phyloP scores from a whole-genome alignment of 2,113 vertebrate genomes.

The Carassius auratus region DNA sequence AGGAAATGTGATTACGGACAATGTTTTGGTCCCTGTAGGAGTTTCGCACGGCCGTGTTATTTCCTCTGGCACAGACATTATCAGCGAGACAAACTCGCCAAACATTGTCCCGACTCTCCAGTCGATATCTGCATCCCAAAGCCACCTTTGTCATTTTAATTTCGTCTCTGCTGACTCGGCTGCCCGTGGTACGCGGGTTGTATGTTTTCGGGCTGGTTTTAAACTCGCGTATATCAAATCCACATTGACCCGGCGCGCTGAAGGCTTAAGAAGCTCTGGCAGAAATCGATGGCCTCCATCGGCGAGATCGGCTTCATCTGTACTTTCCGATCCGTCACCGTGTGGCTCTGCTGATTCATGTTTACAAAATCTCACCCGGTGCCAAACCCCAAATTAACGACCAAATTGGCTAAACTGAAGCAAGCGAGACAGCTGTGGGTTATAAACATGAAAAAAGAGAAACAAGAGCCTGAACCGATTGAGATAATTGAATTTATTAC shows the following conservation, averaged over 20 bases:
- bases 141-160: conserved; percentile 54
- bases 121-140: conserved; percentile 49
- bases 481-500: conserved; percentile 15
- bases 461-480: neutral
- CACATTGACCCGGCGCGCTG: conserved; percentile 63
- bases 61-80: conserved; percentile 28
- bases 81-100: conserved; percentile 27
- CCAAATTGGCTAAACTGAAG: conserved; percentile 52
- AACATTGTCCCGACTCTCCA: conserved; percentile 7
- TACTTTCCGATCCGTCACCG: conserved; percentile 55
- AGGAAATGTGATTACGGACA: conserved; percentile 51
- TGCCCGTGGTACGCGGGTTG: conserved; percentile 18
- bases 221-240: conserved; percentile 69
- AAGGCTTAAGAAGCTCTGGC: conserved; percentile 55
- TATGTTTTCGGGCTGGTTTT: conserved; percentile 57
- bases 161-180: conserved; percentile 56
- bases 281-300: conserved; percentile 63
- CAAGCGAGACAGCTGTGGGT: neutral
- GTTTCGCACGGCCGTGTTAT: conserved; percentile 30
- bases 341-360: conserved; percentile 58
- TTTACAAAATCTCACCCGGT: conserved; percentile 53
- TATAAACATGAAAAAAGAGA: conserved; percentile 25
- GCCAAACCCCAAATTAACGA: conserved; percentile 67
- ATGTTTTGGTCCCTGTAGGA: conserved; percentile 45
- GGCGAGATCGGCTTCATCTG: conserved; percentile 57